Percentiles rank a stretch among this genome's conserved stretches.
phyloP scores from a whole-genome alignment of 2,113 vertebrate species.

The Orycteropus afer region DNA sequence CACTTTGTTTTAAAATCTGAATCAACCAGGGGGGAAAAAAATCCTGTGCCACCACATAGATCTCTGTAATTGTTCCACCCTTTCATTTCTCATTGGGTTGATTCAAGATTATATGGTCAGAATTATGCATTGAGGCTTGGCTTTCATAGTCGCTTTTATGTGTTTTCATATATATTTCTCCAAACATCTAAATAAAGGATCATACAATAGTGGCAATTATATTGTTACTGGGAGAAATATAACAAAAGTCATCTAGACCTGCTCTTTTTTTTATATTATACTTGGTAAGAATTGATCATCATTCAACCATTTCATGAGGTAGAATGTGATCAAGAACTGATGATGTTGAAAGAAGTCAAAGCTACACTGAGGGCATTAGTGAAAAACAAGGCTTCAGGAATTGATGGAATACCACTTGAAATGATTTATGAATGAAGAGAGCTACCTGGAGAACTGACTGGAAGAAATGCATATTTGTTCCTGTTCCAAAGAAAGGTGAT shows the following conservation, averaged over 20 bases:
- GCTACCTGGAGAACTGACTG: too few relatives aligned
- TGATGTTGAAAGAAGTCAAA: too few relatives aligned
- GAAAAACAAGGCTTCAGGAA: too few relatives aligned
- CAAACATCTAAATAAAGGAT: constrained; percentile 13
- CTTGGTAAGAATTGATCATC: neutral
- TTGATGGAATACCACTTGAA: too few relatives aligned
- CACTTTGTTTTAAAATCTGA: constrained; percentile 2
- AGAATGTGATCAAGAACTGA: too few relatives aligned
- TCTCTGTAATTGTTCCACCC: neutral
- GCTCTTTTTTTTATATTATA: neutral
- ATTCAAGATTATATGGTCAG: neutral
- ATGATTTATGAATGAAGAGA: too few relatives aligned
- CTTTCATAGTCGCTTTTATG: neutral
- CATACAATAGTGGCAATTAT: neutral
- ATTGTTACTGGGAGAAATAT: neutral
- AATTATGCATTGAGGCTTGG: neutral
- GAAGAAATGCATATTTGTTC: too few relatives aligned
- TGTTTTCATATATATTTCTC: neutral
- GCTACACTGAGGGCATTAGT: too few relatives aligned
- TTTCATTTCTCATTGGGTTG: neutral
- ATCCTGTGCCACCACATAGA: neutral
- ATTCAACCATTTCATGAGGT: too few relatives aligned
- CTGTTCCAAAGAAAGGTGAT: too few relatives aligned
- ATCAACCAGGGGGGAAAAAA: neutral
- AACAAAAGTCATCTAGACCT: neutral